Conservation (phyloP, 2,113 vertebrate genomes). For the Lepisosteus oculatus region DNA sequence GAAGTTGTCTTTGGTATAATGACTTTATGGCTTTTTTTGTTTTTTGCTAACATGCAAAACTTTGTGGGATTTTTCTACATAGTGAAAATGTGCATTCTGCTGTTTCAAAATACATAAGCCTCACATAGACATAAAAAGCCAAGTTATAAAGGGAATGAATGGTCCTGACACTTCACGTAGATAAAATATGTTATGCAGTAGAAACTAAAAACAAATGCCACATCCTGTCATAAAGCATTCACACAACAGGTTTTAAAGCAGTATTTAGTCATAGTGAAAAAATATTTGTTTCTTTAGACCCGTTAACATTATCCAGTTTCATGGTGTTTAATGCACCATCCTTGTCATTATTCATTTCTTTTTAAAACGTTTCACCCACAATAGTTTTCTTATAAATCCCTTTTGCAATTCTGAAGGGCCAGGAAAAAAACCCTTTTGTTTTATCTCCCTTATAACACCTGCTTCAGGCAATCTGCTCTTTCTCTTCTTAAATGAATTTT, state of each 20-base stretch:
- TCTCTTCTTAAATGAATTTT: conserved; percentile 90
- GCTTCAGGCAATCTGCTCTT: conserved; percentile 90
- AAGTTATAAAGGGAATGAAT: conserved; percentile 39
- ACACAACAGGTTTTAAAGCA: conserved; percentile 50
- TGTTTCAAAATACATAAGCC: too few relatives aligned
- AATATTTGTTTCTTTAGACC: conserved; percentile 61
- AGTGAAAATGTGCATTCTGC: too few relatives aligned
- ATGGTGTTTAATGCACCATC: conserved; percentile 41
- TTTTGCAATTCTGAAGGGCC: conserved; percentile 32
- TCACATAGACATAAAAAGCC: too few relatives aligned
- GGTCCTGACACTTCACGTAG: conserved; percentile 41
- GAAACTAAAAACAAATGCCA: conserved; percentile 51
- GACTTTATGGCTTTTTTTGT: neutral
- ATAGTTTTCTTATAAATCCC: conserved; percentile 48
- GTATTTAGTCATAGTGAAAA: conserved; percentile 50
- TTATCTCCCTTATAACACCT: conserved; percentile 89
- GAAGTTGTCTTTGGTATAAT: neutral
- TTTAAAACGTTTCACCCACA: conserved; percentile 36
- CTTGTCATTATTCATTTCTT: conserved; percentile 56
- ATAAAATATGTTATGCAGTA: conserved; percentile 50
- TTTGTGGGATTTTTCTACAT: neutral
- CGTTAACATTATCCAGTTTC: conserved; percentile 35
- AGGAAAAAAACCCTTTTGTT: conserved; percentile 67
- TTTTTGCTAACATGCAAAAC: neutral
- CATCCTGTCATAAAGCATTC: conserved; percentile 39